A percentile compares a stretch with the other conserved stretches of the same genome.
Evolutionary conservation across 2,888 invertebrate species (phyloP).

Genomic region (Hyles lineata): DNA sequence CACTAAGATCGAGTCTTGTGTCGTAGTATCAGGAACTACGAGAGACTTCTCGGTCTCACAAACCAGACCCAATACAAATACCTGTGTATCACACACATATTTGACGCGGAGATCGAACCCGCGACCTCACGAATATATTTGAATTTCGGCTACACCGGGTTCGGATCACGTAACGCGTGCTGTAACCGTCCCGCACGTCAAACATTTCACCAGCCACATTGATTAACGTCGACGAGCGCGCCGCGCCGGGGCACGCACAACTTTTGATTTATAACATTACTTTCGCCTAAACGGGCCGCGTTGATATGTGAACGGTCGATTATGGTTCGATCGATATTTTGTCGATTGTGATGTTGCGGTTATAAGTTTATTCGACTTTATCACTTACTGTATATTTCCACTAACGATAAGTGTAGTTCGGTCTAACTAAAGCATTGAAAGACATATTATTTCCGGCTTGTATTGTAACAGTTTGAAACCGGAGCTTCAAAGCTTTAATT

Average conservation of each 20-base stretch:
- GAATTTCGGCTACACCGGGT: not conserved
- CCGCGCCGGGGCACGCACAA: constrained; percentile 51
- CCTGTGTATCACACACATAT: too few species aligned
- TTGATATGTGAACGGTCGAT: constrained; percentile 55
- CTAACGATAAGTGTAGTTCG: too few species aligned
- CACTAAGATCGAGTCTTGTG: too few species aligned
- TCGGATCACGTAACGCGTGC: constrained; percentile 19
- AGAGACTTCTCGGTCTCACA: too few species aligned
- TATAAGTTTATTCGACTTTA: not conserved
- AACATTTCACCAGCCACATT: constrained; percentile 49
- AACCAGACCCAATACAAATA: too few species aligned
- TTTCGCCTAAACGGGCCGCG: constrained; percentile 76
- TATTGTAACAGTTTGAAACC: too few species aligned
- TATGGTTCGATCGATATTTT: not conserved
- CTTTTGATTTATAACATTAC: constrained; percentile 71
- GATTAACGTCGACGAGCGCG: constrained; percentile 61
- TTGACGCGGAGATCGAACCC: too few species aligned
- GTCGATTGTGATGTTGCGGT: not conserved
- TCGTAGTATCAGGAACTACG: too few species aligned
- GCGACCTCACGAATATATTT: too few species aligned
- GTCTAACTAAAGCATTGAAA: too few species aligned
- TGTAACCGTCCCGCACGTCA: constrained; percentile 29
- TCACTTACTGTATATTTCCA: not conserved
- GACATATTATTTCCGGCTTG: too few species aligned
- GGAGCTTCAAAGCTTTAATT: too few species aligned